These are phyloP conservation scores for Drosophila quadrilineata DNA, from an alignment of 1,140 invertebrate species.

Conservation along the genomic window DNA sequence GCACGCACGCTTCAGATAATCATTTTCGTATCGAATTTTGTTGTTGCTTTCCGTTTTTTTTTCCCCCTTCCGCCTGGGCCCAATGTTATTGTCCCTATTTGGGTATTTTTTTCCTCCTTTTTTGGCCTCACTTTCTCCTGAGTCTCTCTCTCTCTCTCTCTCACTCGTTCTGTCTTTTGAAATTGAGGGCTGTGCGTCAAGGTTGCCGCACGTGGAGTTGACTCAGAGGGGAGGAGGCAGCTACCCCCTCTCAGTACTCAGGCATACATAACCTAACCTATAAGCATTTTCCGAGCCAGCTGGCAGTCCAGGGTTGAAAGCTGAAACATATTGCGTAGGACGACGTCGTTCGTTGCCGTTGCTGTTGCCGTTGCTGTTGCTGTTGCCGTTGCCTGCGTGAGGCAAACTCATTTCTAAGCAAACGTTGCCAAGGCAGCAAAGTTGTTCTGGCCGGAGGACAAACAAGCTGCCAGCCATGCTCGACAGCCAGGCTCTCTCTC, in stretches of 20 bases:
- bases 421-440: conserved; percentile 61
- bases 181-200: conserved; percentile 23
- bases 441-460: conserved; percentile 51
- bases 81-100: conserved; percentile 9
- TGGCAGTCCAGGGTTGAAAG: conserved; percentile 51
- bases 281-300: background rate
- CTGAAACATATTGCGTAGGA: conserved; percentile 78
- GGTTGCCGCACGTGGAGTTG: conserved; percentile 35
- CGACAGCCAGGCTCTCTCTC: background rate
- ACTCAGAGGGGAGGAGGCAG: no score
- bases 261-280: no score
- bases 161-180: no score
- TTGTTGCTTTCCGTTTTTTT: background rate
- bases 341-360: conserved; percentile 22
- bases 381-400: conserved; percentile 51
- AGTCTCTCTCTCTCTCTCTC: no score
- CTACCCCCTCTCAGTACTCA: background rate
- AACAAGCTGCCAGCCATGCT: conserved; percentile 25
- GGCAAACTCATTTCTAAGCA: conserved; percentile 39
- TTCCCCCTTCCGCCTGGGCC: background rate
- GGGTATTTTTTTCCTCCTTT: background rate
- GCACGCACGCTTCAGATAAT: conserved; percentile 38
- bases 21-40: conserved; percentile 30
- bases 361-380: background rate
- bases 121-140: no score